These are phyloP conservation scores for Dasypus novemcinctus DNA, from an alignment of 2,113 vertebrate species.

Conservation along the genomic window DNA sequence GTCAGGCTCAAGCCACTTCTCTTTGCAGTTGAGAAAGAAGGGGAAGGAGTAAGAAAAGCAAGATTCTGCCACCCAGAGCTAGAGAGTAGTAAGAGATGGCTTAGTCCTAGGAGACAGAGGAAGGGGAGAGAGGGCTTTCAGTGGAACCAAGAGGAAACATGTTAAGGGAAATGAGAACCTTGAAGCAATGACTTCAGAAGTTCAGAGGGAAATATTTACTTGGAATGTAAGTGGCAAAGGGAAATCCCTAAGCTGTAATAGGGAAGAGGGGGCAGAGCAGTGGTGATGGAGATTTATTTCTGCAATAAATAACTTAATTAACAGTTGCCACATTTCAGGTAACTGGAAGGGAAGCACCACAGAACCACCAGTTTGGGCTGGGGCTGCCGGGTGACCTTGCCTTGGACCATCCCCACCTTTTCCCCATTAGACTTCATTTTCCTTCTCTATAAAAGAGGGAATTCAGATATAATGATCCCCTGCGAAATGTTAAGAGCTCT, in stretches of 20 bases:
- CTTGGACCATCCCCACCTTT: background rate
- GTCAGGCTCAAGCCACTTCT: constrained; percentile 28
- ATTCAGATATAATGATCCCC: background rate
- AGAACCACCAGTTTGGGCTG: background rate
- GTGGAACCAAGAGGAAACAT: constrained; percentile 37
- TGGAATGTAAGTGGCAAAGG: background rate
- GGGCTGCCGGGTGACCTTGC: background rate
- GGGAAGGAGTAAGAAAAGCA: background rate
- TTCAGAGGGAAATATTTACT: constrained; percentile 57
- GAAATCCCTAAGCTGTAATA: background rate
- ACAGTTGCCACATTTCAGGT: background rate
- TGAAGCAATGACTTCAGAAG: constrained; percentile 43
- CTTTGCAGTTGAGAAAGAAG: constrained; percentile 30
- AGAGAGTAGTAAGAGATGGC: background rate
- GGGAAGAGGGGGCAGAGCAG: too few relatives aligned
- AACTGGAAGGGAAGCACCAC: background rate
- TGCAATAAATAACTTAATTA: background rate
- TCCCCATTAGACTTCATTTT: background rate
- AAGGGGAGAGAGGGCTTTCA: constrained; percentile 13
- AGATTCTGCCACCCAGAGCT: background rate
- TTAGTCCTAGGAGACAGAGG: background rate
- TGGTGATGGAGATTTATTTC: background rate
- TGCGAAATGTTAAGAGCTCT: constrained; percentile 31
- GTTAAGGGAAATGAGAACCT: constrained; percentile 30
- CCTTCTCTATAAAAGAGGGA: constrained; percentile 12